Evolutionary conservation across 2,113 vertebrate genomes (phyloP), one percentile per base, ranked within the genome.

Genomic region (Cinclus cinclus): DNA sequence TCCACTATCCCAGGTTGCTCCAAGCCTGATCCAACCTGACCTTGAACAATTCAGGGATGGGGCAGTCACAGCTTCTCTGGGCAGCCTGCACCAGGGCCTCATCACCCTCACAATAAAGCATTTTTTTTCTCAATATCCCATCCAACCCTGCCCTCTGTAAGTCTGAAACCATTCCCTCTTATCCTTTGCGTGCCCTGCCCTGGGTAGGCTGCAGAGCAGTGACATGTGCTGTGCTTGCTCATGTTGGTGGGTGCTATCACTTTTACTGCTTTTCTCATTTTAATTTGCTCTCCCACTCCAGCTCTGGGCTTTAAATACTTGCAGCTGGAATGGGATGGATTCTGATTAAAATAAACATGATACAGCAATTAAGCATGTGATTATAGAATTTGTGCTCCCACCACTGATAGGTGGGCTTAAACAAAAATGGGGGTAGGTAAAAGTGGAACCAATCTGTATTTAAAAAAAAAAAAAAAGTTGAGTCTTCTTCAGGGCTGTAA

Each of bases 21-120:
- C n/a, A 25, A 75, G 30, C 16, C 24, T 1, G 0, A 1, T 60
- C 46, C 47, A 62, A 0, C 35, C 55, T 55, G 55, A 10, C 55
- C 41, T 42, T 27, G 79, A 10, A 11, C 55, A 42, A 30, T 41
- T 10, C 41, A 90, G 63, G 35, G 47, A 23, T 76, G n/a, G 33
- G 15, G 11, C 39, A 75, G 28, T 24, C 69, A 25, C 69, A 82
- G 15, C 39, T 60, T 8, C n/a, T 68, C 39, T 30, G 46, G 16
- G 4, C 53, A 75, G 0, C 20, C n/a, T 75, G 17, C 55, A 17
- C 55, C 62, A 83, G 41, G 8, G 21, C 47, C 46, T 69, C 7
- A 0, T 1, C 35, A 49, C 2, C 41, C n/a, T 56, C 30, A 13
- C 30, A 69, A 15, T 2, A 9, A 62, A 69, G 12, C 2, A 42